Conservation (phyloP, 2,797 vertebrate genomes). For the Ataeniobius toweri region DNA sequence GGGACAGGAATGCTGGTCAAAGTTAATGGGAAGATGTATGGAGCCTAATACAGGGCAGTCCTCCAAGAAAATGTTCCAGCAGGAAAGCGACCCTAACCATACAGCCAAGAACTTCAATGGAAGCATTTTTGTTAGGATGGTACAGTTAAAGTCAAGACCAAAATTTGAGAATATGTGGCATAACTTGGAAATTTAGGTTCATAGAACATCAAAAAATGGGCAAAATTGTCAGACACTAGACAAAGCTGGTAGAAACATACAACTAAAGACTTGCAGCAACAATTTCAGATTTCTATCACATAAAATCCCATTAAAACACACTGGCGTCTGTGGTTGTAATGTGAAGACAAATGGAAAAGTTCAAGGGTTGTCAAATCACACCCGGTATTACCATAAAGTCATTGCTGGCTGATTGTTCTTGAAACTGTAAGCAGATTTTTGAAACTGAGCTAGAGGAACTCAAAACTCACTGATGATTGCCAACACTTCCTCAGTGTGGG, state of each 20-base stretch:
- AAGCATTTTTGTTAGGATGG: not conserved
- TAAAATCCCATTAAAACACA: not conserved
- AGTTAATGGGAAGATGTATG: not conserved
- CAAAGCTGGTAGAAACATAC: not conserved
- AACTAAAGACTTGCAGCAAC: not conserved
- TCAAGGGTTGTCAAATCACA: slow-evolving; percentile 52
- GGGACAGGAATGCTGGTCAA: not conserved
- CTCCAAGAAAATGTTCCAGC: not conserved
- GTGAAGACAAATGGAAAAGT: not conserved
- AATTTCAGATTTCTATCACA: not conserved
- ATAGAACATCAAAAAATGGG: not conserved
- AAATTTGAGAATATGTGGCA: not conserved
- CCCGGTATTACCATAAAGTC: slow-evolving; percentile 63
- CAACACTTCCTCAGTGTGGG: slow-evolving; percentile 51
- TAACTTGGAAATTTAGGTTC: not conserved
- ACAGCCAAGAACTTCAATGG: not conserved
- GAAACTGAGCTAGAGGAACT: slow-evolving; percentile 30
- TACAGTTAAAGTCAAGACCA: not conserved
- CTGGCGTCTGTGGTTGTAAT: not conserved
- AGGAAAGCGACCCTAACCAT: not conserved
- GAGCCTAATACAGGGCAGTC: not conserved
- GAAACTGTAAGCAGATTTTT: not conserved
- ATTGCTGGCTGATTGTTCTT: slow-evolving; percentile 40
- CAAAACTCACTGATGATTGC: slow-evolving; percentile 44
- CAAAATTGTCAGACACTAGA: not conserved